Conservation (phyloP, 2,113 vertebrate genomes). For the Catharus bicknelli region DNA sequence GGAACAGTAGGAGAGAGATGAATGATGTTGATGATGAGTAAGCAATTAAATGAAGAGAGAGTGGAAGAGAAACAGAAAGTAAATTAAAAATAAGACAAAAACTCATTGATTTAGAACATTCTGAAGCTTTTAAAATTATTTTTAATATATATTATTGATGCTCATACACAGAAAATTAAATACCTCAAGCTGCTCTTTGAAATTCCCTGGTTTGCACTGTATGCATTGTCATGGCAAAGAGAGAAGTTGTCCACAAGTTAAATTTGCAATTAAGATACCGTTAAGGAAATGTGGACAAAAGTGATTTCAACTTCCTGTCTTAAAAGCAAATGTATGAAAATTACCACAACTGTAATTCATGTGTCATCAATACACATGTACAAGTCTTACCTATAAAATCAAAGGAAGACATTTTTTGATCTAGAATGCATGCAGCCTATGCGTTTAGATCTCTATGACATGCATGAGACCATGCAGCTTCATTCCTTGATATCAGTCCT, state of each 20-base stretch:
- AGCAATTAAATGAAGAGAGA: background rate
- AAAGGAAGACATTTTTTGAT: background rate
- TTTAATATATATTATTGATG: background rate
- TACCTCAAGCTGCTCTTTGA: background rate
- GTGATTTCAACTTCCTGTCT: background rate
- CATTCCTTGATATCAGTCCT: background rate
- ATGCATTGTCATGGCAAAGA: background rate
- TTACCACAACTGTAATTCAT: accelerated
- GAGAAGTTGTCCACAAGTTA: background rate
- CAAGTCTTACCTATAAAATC: background rate
- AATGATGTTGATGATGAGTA: background rate
- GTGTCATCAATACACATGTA: background rate
- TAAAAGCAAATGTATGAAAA: background rate
- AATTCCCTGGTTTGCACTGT: background rate
- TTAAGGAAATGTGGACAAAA: background rate
- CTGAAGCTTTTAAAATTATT: background rate
- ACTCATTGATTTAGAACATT: background rate
- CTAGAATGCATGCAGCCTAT: background rate
- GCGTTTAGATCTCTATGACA: background rate
- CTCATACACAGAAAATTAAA: background rate
- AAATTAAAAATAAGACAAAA: background rate
- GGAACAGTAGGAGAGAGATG: background rate
- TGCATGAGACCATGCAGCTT: background rate
- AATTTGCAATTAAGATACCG: background rate
- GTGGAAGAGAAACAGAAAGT: background rate